phyloP scores from a whole-genome alignment of 2,888 invertebrate species.

The Caenorhabditis sinica region DNA sequence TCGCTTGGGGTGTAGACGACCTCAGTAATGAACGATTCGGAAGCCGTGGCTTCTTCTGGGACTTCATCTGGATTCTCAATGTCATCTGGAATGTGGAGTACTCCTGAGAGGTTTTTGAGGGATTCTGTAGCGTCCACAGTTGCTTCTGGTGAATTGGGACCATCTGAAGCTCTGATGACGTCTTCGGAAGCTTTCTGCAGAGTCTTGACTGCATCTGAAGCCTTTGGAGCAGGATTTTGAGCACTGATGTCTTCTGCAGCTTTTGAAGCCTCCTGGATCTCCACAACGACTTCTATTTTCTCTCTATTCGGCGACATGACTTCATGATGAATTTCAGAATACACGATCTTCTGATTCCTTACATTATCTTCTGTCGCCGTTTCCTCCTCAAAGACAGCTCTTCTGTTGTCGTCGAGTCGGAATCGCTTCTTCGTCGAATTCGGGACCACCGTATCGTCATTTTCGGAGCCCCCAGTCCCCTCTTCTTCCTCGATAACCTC shows the following conservation, averaged over 20 bases:
- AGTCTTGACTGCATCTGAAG: too few species aligned
- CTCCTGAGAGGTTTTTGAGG: background rate
- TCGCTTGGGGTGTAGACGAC: too few species aligned
- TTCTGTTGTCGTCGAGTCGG: background rate
- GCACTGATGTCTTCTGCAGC: too few species aligned
- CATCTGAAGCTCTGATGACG: background rate
- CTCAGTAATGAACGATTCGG: too few species aligned
- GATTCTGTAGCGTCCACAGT: background rate
- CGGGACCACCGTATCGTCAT: slow-evolving; percentile 27
- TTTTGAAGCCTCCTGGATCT: too few species aligned
- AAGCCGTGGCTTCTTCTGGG: background rate
- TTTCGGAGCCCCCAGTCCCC: background rate
- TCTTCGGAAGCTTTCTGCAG: background rate
- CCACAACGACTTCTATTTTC: too few species aligned
- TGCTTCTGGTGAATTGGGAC: background rate
- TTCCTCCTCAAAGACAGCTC: background rate
- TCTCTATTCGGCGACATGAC: background rate
- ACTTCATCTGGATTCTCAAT: background rate
- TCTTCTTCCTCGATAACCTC: slow-evolving; percentile 47
- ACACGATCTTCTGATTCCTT: background rate
- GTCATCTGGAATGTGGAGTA: background rate
- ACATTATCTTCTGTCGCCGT: too few species aligned
- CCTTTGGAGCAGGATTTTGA: too few species aligned
- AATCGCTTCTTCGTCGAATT: slow-evolving; percentile 19
- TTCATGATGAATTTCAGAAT: background rate